These are phyloP conservation scores for Phorcus lineatus DNA, from an alignment of 2,888 invertebrate species.

Conservation along the genomic window DNA sequence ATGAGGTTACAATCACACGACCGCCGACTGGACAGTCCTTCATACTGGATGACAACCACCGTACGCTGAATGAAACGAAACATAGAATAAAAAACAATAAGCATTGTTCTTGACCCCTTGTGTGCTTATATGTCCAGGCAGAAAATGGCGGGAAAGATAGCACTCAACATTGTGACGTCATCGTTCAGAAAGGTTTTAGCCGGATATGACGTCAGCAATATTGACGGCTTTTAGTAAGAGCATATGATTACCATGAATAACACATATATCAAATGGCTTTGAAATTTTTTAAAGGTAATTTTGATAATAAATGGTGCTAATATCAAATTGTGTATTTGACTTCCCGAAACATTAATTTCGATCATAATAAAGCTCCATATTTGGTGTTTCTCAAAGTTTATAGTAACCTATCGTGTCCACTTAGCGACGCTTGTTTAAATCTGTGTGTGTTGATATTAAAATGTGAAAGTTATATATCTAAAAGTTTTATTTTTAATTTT, in stretches of 20 bases:
- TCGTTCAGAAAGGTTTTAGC: not conserved
- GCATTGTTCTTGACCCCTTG: slow-evolving; percentile 10
- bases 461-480: not conserved
- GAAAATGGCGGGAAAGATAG: not conserved
- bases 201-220: not conserved
- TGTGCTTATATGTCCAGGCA: slow-evolving; percentile 13
- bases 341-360: not conserved
- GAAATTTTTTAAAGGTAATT: not conserved
- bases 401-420: not conserved
- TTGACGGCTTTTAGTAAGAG: not conserved
- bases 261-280: not conserved
- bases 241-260: not conserved
- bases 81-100: slow-evolving; percentile 11
- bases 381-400: not conserved
- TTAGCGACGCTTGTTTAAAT: not conserved
- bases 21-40: not conserved
- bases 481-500: not conserved
- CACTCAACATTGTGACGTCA: not conserved
- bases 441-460: slow-evolving; percentile 8
- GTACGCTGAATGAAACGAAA: not conserved
- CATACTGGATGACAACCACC: not conserved
- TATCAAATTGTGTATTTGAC: not conserved
- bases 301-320: not conserved
- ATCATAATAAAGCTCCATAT: not conserved
- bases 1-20: not conserved